phyloP scores from a whole-genome alignment of 2,113 vertebrate genomes.

The Arvicanthis niloticus region DNA sequence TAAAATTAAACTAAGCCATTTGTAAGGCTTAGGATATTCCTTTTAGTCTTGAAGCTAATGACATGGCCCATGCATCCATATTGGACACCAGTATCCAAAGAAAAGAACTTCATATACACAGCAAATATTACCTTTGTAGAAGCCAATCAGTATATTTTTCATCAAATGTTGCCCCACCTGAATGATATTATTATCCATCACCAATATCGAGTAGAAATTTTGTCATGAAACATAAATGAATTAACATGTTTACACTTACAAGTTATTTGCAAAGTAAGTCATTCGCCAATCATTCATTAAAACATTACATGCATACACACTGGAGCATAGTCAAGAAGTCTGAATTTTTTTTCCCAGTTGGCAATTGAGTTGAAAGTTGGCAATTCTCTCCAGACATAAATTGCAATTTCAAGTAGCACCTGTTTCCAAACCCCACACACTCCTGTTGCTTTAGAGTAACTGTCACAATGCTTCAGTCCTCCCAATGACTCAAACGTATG shows the following conservation, averaged over 20 bases:
- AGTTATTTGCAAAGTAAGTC: conserved; percentile 22
- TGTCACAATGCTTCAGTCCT: not conserved
- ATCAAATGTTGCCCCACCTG: not conserved
- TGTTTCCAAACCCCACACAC: not conserved
- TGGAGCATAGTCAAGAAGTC: conserved; percentile 42
- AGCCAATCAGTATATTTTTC: not conserved
- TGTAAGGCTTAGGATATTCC: not conserved
- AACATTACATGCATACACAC: not conserved
- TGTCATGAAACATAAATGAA: conserved; percentile 52
- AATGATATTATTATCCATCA: conserved; percentile 28
- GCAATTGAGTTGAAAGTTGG: conserved; percentile 19
- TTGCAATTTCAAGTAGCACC: conserved; percentile 34
- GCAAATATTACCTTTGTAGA: not conserved
- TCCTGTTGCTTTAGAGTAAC: not conserved
- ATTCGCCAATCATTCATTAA: conserved; percentile 41
- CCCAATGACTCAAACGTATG: conserved; percentile 25
- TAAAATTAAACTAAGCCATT: not conserved
- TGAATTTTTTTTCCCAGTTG: conserved; percentile 44
- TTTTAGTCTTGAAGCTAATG: not conserved
- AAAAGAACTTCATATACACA: not conserved
- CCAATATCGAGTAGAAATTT: conserved; percentile 23
- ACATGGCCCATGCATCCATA: not conserved
- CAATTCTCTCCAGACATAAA: conserved; percentile 34
- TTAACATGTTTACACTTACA: conserved; percentile 58
- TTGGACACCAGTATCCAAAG: not conserved